phyloP scores from a whole-genome alignment of 1,140 invertebrate genomes.

The Aphelinus atriplicis region DNA sequence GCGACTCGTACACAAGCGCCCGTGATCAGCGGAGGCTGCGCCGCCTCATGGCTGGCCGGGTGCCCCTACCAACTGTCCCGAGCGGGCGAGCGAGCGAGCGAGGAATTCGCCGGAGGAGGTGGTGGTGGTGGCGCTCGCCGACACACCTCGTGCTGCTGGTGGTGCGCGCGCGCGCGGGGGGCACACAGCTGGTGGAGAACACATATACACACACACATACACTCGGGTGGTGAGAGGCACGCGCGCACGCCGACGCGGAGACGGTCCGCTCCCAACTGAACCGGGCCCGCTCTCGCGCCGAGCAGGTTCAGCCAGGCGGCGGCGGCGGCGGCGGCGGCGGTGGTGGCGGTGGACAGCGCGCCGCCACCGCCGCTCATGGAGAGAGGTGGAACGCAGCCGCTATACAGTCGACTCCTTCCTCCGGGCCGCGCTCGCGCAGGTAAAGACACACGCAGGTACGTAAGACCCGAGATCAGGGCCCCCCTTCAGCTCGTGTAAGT shows the following conservation, averaged over 20 bases:
- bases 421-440: conserved; percentile 23
- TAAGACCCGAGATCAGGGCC: not conserved
- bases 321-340: conserved; percentile 2
- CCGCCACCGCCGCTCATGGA: conserved; percentile 38
- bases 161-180: not conserved
- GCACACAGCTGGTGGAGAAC: not conserved
- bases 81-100: too few relatives aligned
- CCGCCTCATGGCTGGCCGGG: not conserved
- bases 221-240: not conserved
- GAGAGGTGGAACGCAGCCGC: conserved; percentile 29
- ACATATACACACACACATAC: too few relatives aligned
- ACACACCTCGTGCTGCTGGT: too few relatives aligned
- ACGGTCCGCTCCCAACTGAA: conserved; percentile 37
- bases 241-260: conserved; percentile 13
- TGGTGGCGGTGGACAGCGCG: too few relatives aligned
- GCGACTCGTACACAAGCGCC: conserved; percentile 9
- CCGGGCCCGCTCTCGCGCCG: not conserved
- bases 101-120: conserved; percentile 28
- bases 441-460: conserved; percentile 16
- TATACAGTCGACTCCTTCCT: conserved; percentile 1
- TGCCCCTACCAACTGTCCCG: too few relatives aligned
- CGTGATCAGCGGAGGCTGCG: not conserved
- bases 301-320: too few relatives aligned
- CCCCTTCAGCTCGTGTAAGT: not conserved
- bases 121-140: not conserved